Evolutionary conservation across 2,888 invertebrate species (phyloP).

Genomic region (Xylocampa areola): DNA sequence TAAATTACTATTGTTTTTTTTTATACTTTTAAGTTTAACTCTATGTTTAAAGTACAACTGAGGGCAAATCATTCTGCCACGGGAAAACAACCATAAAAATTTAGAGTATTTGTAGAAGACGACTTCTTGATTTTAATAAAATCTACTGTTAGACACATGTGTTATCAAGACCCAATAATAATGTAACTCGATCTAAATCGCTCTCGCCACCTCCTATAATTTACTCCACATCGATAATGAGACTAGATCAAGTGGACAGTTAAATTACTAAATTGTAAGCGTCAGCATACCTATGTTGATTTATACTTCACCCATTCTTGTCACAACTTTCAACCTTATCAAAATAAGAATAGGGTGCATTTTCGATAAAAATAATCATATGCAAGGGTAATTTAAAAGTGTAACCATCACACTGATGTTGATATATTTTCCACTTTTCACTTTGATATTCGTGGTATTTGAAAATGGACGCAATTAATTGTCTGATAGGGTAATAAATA

Average conservation of each 20-base stretch:
- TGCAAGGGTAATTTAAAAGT: slow-evolving; percentile 64
- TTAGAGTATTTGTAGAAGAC: too few relatives aligned
- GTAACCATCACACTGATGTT: slow-evolving; percentile 74
- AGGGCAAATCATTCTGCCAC: too few relatives aligned
- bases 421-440: slow-evolving; percentile 73
- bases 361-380: slow-evolving; percentile 10
- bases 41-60: too few relatives aligned
- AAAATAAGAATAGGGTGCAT: not conserved
- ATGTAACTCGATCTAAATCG: not conserved
- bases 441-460: slow-evolving; percentile 65
- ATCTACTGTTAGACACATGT: too few relatives aligned
- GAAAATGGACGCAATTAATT: slow-evolving; percentile 67
- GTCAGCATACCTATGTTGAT: slow-evolving; percentile 78
- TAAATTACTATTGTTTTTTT: too few relatives aligned
- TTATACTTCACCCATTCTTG: slow-evolving; percentile 59
- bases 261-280: slow-evolving; percentile 83
- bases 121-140: too few relatives aligned
- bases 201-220: slow-evolving; percentile 18
- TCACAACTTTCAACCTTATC: slow-evolving; percentile 40
- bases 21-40: too few relatives aligned
- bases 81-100: too few relatives aligned
- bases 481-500: slow-evolving; percentile 59
- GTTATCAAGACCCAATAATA: too few relatives aligned
- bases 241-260: slow-evolving; percentile 81
- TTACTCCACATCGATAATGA: slow-evolving; percentile 66